phyloP scores from a whole-genome alignment of 2,888 invertebrate genomes.

The Charanyca ferruginea region DNA sequence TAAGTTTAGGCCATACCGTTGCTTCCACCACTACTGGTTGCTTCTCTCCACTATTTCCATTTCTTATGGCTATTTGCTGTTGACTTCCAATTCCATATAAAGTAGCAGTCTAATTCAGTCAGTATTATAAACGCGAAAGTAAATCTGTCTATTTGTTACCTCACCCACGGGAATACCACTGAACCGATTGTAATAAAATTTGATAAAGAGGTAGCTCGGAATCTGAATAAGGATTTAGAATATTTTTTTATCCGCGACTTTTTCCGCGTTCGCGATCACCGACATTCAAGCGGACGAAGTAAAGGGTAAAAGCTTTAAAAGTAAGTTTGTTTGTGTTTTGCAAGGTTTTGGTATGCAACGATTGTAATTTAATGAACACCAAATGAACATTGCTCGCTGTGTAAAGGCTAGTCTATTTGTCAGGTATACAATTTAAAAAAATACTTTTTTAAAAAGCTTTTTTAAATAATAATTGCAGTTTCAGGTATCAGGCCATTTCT shows the following conservation, averaged over 20 bases:
- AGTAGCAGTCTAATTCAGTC: neutral
- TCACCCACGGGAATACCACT: neutral
- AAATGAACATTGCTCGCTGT: neutral
- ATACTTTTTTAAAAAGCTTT: no score
- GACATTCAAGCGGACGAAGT: neutral
- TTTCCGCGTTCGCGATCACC: neutral
- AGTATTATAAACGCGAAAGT: no score
- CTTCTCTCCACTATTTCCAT: neutral
- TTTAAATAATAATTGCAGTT: neutral
- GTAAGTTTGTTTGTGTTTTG: neutral
- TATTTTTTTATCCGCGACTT: neutral
- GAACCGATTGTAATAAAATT: neutral
- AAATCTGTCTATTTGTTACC: neutral
- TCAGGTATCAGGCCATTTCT: neutral
- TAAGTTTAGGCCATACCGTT: neutral
- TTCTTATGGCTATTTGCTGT: neutral
- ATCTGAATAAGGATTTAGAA: neutral
- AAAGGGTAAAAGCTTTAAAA: neutral
- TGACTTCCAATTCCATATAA: no score
- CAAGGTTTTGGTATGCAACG: neutral
- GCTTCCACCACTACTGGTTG: no score
- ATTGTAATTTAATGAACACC: neutral
- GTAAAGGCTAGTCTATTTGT: neutral
- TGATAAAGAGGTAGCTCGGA: neutral
- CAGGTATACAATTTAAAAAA: neutral